Evolutionary conservation across 2,113 vertebrate species (phyloP).

Genomic region (Camelus dromedarius): DNA sequence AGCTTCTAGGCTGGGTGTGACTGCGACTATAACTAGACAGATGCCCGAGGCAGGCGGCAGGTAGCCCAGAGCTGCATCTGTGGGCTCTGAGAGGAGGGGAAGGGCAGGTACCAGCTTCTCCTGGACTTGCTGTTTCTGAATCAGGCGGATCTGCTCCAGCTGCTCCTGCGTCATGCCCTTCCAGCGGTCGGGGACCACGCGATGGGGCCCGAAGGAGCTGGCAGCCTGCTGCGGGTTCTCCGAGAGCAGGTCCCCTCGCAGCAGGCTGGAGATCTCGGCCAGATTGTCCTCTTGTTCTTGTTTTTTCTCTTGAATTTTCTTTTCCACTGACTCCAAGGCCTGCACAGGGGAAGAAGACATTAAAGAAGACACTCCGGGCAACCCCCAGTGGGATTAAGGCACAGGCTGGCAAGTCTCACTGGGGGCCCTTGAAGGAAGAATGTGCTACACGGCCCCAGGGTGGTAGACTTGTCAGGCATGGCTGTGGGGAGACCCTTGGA

Average conservation of each 20-base stretch:
- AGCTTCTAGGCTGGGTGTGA: background rate
- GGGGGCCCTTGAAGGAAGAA: background rate
- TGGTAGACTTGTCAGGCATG: accelerated
- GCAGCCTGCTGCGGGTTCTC: constrained; percentile 84
- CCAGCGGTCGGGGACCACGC: constrained; percentile 86
- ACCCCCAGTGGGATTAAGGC: accelerated
- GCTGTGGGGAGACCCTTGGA: background rate
- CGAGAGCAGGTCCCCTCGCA: constrained; percentile 84
- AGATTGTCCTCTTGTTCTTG: constrained; percentile 85
- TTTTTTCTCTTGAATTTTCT: constrained; percentile 76
- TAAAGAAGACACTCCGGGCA: accelerated
- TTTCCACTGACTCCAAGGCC: constrained; percentile 86
- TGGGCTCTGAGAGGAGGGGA: background rate
- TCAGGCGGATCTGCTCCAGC: constrained; percentile 82
- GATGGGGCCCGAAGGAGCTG: constrained; percentile 83
- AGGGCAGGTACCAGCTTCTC: constrained; percentile 88
- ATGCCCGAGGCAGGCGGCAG: too few species aligned
- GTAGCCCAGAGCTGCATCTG: accelerated
- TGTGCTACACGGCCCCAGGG: accelerated
- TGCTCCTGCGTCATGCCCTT: constrained; percentile 88
- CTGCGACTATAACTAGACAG: background rate
- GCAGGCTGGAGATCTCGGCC: constrained; percentile 86
- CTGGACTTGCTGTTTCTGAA: constrained; percentile 90
- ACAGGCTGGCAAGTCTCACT: background rate
- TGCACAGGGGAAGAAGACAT: constrained; percentile 61